A percentile compares a stretch with the other conserved stretches of the same genome.
These are phyloP conservation scores for Empis livida DNA, from an alignment of 2,888 invertebrate species.

Conservation along the genomic window DNA sequence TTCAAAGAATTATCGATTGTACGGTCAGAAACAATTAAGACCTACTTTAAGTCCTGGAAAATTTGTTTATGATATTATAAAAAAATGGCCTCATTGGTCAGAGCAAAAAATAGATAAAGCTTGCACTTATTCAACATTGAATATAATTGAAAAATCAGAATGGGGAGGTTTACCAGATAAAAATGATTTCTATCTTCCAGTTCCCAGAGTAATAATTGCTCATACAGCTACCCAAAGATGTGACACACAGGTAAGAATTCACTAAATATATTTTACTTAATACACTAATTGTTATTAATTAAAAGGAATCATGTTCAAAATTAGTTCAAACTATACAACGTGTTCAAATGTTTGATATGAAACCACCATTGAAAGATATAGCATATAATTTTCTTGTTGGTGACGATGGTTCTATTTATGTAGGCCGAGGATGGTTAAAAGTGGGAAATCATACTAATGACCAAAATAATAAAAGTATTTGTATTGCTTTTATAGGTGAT, in stretches of 20 bases:
- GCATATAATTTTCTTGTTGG: slow-evolving; percentile 29
- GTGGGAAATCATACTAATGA: slow-evolving; percentile 26
- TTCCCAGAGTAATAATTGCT: slow-evolving; percentile 1
- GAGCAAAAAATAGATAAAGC: too few species aligned
- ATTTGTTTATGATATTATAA: slow-evolving; percentile 46
- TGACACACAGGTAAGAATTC: background rate
- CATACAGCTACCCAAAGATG: background rate
- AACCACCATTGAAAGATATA: slow-evolving; percentile 21
- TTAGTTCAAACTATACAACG: slow-evolving; percentile 25
- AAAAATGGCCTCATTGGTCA: slow-evolving; percentile 50
- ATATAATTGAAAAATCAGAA: slow-evolving; percentile 19
- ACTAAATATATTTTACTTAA: too few species aligned
- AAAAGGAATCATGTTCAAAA: slow-evolving; percentile 17
- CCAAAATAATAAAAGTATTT: slow-evolving; percentile 27
- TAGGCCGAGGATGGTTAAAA: slow-evolving; percentile 27
- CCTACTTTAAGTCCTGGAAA: slow-evolving; percentile 58
- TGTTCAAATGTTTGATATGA: slow-evolving; percentile 22
- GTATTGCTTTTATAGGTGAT: slow-evolving; percentile 26
- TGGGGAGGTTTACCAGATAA: slow-evolving; percentile 26
- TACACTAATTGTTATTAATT: too few species aligned
- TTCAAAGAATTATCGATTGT: slow-evolving; percentile 47
- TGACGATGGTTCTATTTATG: slow-evolving; percentile 29
- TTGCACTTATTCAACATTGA: too few species aligned
- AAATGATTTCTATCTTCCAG: background rate
- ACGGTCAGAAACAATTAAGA: slow-evolving; percentile 54